Evolutionary conservation across 2,113 vertebrate species (phyloP).

Genomic region (Chloropsis cyanopogon): DNA sequence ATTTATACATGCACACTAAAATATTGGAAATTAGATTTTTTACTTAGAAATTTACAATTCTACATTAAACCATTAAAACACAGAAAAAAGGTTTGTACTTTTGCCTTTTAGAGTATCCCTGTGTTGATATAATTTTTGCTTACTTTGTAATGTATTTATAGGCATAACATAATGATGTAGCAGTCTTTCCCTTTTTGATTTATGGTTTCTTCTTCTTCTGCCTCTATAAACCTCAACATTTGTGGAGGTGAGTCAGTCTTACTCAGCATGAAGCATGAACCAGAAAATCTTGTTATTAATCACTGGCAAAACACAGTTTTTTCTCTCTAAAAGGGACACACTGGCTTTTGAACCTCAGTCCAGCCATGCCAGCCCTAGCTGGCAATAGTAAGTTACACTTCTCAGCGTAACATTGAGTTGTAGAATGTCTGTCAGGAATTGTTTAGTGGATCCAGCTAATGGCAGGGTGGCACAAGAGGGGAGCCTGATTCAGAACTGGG

Average conservation of each 20-base stretch:
- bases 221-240: not conserved
- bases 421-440: not conserved
- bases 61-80: not conserved
- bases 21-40: not conserved
- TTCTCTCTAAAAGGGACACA: not conserved
- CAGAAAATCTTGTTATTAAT: not conserved
- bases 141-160: not conserved
- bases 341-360: not conserved
- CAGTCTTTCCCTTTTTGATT: not conserved
- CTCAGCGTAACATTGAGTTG: not conserved
- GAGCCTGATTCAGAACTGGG: not conserved
- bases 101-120: not conserved
- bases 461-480: not conserved
- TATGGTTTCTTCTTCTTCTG: slow-evolving; percentile 3
- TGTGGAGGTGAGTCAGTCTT: not conserved
- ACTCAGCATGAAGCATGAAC: not conserved
- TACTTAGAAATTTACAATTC: not conserved
- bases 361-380: not conserved
- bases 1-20: not conserved
- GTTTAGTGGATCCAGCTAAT: not conserved
- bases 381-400: not conserved
- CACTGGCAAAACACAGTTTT: not conserved
- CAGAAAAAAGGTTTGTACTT: not conserved
- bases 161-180: not conserved
- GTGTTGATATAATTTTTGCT: not conserved